A percentile compares a stretch with the other conserved stretches of the same genome.
Conservation (phyloP, 2,888 invertebrate genomes). For the Ormyrus labotus region DNA sequence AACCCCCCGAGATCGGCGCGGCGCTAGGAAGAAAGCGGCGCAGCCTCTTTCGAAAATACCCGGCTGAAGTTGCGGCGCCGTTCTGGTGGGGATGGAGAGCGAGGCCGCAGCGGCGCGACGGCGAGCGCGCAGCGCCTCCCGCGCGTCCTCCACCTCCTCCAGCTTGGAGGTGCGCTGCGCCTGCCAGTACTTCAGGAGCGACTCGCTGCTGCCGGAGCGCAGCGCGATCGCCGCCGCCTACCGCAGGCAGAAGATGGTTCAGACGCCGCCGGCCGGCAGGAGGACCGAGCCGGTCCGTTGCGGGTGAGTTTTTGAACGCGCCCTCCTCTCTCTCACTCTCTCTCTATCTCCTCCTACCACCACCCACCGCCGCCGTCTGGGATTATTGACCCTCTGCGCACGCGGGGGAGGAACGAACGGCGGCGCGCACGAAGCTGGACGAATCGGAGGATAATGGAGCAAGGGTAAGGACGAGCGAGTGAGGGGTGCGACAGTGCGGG, state of each 20-base stretch:
- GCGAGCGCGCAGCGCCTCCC: slow-evolving; percentile 44
- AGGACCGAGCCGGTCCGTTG: slow-evolving; percentile 59
- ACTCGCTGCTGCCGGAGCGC: slow-evolving; percentile 87
- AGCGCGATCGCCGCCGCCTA: slow-evolving; percentile 80
- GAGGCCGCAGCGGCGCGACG: slow-evolving; percentile 12
- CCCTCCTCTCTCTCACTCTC: not conserved
- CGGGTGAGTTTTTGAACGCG: slow-evolving; percentile 65
- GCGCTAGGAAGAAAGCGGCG: too few species aligned
- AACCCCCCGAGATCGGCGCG: too few species aligned
- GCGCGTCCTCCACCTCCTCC: slow-evolving; percentile 53
- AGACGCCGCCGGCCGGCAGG: slow-evolving; percentile 62
- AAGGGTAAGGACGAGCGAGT: too few species aligned
- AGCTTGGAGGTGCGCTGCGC: slow-evolving; percentile 87
- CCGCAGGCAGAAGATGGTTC: slow-evolving; percentile 69
- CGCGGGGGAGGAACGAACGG: not conserved
- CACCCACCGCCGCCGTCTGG: not conserved
- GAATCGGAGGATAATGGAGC: too few species aligned
- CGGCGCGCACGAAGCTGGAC: not conserved
- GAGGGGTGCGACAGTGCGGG: too few species aligned
- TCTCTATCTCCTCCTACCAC: not conserved
- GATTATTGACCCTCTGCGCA: slow-evolving; percentile 37
- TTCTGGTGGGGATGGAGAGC: slow-evolving; percentile 21
- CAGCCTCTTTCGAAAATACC: too few species aligned
- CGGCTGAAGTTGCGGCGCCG: too few species aligned
- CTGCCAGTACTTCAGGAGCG: slow-evolving; percentile 90